Evolutionary conservation across 2,113 vertebrate genomes (phyloP).

Genomic region (Eubucco bourcierii): DNA sequence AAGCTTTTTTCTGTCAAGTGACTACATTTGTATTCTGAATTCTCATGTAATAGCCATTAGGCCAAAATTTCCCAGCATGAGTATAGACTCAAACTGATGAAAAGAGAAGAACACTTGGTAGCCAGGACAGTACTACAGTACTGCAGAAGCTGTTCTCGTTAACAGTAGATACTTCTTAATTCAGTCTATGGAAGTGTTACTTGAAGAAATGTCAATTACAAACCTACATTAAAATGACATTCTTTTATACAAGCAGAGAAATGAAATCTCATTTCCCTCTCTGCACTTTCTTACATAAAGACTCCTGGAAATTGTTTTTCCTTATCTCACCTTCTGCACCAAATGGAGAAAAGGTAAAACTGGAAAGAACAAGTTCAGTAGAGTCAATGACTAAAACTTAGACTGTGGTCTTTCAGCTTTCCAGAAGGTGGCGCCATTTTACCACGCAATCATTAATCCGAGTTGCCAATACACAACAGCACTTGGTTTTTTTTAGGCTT

Average conservation of each 20-base stretch:
- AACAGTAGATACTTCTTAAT: not conserved
- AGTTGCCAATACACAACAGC: not conserved
- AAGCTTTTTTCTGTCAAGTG: not conserved
- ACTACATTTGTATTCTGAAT: not conserved
- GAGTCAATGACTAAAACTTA: not conserved
- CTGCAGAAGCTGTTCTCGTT: not conserved
- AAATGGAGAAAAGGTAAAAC: not conserved
- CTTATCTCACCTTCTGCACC: not conserved
- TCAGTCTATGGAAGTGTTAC: not conserved
- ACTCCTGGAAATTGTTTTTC: not conserved
- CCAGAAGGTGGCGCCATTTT: constrained; percentile 18
- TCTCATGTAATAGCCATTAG: not conserved
- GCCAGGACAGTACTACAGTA: not conserved
- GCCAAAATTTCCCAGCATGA: not conserved
- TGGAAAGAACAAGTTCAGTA: not conserved
- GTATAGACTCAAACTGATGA: not conserved
- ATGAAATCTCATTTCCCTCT: not conserved
- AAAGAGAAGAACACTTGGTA: not conserved
- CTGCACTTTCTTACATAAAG: not conserved
- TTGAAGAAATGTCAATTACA: not conserved
- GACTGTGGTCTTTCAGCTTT: not conserved
- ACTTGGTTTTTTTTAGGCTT: no score
- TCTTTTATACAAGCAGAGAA: not conserved
- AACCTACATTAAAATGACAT: not conserved
- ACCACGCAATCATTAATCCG: not conserved